Evolutionary conservation across 2,113 vertebrate genomes (phyloP), one percentile per base, ranked within the genome.

Genomic region (Chascanopsetta lugubris): DNA sequence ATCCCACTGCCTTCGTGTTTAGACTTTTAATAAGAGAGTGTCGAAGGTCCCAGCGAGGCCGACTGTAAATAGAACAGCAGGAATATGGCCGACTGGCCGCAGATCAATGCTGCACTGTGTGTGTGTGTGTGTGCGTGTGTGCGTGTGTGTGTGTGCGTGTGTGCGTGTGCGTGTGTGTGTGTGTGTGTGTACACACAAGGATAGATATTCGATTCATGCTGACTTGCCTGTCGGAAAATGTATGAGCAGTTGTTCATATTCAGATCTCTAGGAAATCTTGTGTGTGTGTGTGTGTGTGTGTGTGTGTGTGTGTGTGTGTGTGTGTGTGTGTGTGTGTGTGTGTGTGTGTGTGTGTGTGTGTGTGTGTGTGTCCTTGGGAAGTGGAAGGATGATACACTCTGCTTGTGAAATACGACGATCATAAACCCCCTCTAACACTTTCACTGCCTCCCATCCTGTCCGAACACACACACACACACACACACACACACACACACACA

Each of bases 1-100:
- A 13, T 69, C 65, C n/a, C 47, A 29, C 65, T 72, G 78, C 66
- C 65, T 51, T 51, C 54, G 71, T 78, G 75, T 76, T 77, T 40
- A 72, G 86, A 82, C 82, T 86, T 88, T 91, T 80, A 85, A 88
- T 88, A 72, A 84, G 80, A 45, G 49, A 66, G 78, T 20, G 77
- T 51, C 62, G 78, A 92, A 84, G 83, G 84, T 80, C 85, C 82
- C 87, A 51, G 75, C 17, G 87, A 82, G 86, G 75, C 85, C 60
- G 26, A 25, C 50, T 49, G 69, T 81, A 90, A 90, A 90, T 80
- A 85, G 76, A 85, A 51, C 70, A 74, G 77, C 82, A 79, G 80
- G 82, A 79, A 83, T 71, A 80, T 73, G 82, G 75, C 63, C 45
- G 61, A 12, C 49, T 68, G 68, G 69, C 80, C 69, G 26, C 77